These are phyloP conservation scores for Rhinolophus sinicus DNA, from an alignment of 2,113 vertebrate genomes.

Conservation along the genomic window DNA sequence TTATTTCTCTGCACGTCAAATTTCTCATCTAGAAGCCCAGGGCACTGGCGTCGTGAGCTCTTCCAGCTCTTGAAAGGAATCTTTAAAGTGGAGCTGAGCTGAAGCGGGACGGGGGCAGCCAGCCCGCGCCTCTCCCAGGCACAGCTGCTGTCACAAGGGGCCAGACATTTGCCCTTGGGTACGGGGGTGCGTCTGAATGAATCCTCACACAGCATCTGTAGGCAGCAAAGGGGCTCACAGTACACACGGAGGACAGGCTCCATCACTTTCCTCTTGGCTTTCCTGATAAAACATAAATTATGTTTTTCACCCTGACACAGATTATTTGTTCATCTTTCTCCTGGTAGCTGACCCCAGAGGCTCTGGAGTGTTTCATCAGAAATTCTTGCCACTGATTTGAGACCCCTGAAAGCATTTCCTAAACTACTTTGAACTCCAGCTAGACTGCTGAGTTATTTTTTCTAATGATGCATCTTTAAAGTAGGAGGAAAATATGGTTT, in stretches of 20 bases:
- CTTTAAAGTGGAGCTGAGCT: neutral
- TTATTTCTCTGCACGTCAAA: neutral
- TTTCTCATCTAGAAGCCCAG: neutral
- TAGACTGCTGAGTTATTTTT: neutral
- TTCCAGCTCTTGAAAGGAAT: neutral
- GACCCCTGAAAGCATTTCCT: slow-evolving; percentile 16
- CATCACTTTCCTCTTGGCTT: neutral
- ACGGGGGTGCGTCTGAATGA: fast-evolving
- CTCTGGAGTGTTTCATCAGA: neutral
- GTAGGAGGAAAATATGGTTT: neutral
- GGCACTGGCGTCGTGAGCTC: no score
- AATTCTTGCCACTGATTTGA: neutral
- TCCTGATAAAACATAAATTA: neutral
- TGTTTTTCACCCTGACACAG: neutral
- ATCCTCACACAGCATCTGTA: fast-evolving
- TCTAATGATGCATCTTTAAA: neutral
- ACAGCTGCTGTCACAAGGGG: fast-evolving
- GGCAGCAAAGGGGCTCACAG: neutral
- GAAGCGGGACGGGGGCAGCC: neutral
- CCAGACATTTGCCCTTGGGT: neutral
- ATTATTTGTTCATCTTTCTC: neutral
- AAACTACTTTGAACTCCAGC: neutral
- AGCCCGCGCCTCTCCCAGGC: neutral
- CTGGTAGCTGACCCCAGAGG: neutral
- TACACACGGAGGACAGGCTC: fast-evolving